These are phyloP conservation scores for Luperina testacea DNA, from an alignment of 2,888 invertebrate species.

Conservation along the genomic window DNA sequence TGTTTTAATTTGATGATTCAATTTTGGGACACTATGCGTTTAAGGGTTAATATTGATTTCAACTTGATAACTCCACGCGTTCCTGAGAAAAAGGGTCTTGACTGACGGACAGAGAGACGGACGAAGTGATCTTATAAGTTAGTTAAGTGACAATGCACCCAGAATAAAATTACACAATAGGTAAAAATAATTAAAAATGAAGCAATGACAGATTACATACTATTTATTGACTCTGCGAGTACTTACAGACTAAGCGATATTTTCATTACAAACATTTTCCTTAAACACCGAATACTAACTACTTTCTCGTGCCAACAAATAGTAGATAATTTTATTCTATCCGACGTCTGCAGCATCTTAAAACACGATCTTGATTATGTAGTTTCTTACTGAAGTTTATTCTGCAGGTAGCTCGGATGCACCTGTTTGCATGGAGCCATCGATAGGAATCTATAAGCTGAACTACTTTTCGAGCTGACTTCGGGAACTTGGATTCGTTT, in stretches of 20 bases:
- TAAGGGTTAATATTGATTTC: no score
- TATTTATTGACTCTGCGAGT: background rate
- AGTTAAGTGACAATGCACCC: no score
- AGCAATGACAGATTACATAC: no score
- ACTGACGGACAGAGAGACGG: no score
- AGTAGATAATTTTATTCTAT: slow-evolving; percentile 37
- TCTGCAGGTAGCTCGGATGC: slow-evolving; percentile 47
- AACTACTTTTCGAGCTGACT: slow-evolving; percentile 42
- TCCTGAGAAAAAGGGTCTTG: no score
- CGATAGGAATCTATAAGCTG: slow-evolving; percentile 51
- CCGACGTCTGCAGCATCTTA: slow-evolving; percentile 39
- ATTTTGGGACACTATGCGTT: no score
- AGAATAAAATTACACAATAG: no score
- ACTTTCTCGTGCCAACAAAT: background rate
- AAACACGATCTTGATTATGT: slow-evolving; percentile 54
- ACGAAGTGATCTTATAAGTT: no score
- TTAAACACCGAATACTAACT: background rate
- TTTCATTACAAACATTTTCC: background rate
- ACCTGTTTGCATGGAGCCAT: slow-evolving; percentile 49
- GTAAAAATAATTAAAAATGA: no score
- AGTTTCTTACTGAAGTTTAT: slow-evolving; percentile 48
- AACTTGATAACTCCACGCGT: no score
- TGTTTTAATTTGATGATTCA: no score
- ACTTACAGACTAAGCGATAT: background rate
- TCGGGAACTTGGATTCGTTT: slow-evolving; percentile 42